These are phyloP conservation scores for Alethe castanea DNA, from an alignment of 2,113 vertebrate species.

Conservation along the genomic window DNA sequence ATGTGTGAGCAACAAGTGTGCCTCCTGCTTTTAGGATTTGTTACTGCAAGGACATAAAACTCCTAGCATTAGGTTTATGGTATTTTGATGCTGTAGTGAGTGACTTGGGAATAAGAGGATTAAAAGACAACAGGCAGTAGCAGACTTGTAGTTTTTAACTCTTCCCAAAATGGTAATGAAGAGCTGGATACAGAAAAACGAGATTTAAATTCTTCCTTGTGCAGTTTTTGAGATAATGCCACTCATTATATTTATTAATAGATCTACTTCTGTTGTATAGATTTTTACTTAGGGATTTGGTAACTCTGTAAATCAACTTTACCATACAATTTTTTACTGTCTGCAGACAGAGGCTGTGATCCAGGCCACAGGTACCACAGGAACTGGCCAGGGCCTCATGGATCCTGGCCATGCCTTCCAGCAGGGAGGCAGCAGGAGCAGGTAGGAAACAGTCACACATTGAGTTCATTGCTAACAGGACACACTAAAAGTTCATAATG, in stretches of 20 bases:
- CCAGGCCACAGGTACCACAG: not conserved
- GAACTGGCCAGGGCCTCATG: not conserved
- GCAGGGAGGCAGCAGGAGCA: not conserved
- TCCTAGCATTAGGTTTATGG: not conserved
- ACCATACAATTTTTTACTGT: not conserved
- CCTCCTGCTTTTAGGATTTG: constrained; percentile 1
- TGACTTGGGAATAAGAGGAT: constrained; percentile 7
- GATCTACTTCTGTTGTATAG: not conserved
- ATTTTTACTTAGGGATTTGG: not conserved
- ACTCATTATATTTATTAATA: constrained; percentile 17
- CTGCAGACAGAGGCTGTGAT: not conserved
- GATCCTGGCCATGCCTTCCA: not conserved
- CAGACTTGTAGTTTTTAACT: not conserved
- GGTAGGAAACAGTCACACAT: accelerated
- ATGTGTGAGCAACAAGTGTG: not conserved
- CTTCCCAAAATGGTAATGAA: constrained; percentile 27
- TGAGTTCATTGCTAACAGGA: not conserved
- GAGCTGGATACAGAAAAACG: not conserved
- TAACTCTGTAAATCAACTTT: not conserved
- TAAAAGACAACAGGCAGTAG: constrained; percentile 13
- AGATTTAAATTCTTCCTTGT: not conserved
- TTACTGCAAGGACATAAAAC: not conserved
- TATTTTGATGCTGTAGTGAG: not conserved
- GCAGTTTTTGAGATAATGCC: not conserved
- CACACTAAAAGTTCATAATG: not conserved